Conservation (phyloP, 2,797 vertebrate species). For the Nasua narica region DNA sequence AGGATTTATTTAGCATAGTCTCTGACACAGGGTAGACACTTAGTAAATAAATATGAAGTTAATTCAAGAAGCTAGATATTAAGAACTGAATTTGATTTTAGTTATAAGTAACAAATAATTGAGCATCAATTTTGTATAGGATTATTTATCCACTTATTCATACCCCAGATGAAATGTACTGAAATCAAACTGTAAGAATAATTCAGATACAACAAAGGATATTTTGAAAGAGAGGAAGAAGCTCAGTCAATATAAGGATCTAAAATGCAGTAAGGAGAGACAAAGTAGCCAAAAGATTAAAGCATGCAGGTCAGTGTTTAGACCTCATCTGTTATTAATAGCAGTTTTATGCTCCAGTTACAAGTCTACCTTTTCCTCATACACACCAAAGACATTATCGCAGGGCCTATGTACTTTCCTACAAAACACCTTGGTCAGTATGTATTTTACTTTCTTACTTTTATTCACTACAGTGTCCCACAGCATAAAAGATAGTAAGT, state of each 20-base stretch:
- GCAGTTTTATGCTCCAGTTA: not conserved
- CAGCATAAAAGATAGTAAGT: not conserved
- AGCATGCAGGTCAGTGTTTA: not conserved
- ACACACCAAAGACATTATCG: not conserved
- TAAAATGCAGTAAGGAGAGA: not conserved
- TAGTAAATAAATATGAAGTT: not conserved
- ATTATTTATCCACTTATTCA: not conserved
- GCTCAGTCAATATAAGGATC: not conserved
- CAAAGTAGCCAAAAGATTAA: not conserved
- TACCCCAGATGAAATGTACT: not conserved
- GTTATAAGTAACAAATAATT: not conserved
- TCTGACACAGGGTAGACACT: not conserved
- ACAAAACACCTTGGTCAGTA: rapidly evolving
- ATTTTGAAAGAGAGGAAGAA: not conserved
- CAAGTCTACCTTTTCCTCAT: not conserved
- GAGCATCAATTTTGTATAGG: not conserved
- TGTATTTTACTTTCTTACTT: rapidly evolving
- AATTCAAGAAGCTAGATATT: not conserved
- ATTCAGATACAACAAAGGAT: not conserved
- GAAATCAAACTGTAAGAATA: not conserved
- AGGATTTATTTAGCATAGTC: not conserved
- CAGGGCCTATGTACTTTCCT: not conserved
- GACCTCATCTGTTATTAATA: not conserved
- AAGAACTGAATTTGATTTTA: not conserved
- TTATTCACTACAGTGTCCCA: rapidly evolving